Evolutionary conservation across 1,140 invertebrate genomes (phyloP).

Genomic region (Zaprionus africanus): DNA sequence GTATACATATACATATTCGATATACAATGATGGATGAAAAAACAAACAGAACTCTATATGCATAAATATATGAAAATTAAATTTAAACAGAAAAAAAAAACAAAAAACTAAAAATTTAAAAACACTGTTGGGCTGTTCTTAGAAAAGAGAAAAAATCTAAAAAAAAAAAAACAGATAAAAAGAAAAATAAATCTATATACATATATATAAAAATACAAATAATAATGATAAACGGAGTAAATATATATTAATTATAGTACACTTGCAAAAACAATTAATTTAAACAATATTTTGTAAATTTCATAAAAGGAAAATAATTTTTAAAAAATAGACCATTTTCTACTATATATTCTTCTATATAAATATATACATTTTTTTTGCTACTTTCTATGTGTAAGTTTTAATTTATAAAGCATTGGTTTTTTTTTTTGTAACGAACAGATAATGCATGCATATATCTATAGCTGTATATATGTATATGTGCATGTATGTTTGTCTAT

Average conservation of each 20-base stretch:
- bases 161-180: slow-evolving; percentile 40
- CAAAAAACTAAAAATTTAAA: slow-evolving; percentile 31
- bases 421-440: background rate
- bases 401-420: slow-evolving; percentile 59
- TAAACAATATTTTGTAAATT: slow-evolving; percentile 73
- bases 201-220: slow-evolving; percentile 34
- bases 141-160: slow-evolving; percentile 60
- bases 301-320: slow-evolving; percentile 61
- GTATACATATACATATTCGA: slow-evolving; percentile 3
- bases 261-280: slow-evolving; percentile 52
- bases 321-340: slow-evolving; percentile 47
- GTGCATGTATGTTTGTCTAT: slow-evolving; percentile 20
- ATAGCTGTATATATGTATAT: slow-evolving; percentile 47
- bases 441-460: slow-evolving; percentile 24
- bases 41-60: slow-evolving; percentile 30
- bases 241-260: slow-evolving; percentile 42
- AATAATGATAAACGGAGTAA: slow-evolving; percentile 30
- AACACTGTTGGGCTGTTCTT: slow-evolving; percentile 82
- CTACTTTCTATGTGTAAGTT: slow-evolving; percentile 56
- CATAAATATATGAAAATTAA: slow-evolving; percentile 44
- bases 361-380: slow-evolving; percentile 42
- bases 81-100: slow-evolving; percentile 27
- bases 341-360: slow-evolving; percentile 38
- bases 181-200: slow-evolving; percentile 50
- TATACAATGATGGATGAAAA: slow-evolving; percentile 22